Percentiles rank a stretch among this genome's conserved stretches.
Evolutionary conservation across 2,888 invertebrate species (phyloP).

Genomic region (Nezara viridula): DNA sequence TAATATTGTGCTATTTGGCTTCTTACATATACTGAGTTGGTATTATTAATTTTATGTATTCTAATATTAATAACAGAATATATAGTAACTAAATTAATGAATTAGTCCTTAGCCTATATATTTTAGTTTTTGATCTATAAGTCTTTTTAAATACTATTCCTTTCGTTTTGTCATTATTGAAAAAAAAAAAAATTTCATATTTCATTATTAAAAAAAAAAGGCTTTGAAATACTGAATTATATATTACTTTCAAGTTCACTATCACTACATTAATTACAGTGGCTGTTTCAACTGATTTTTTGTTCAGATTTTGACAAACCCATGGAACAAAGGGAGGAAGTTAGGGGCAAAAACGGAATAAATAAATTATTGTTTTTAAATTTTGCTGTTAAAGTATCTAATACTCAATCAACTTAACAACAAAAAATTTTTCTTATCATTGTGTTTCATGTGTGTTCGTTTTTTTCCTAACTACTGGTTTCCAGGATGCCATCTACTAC

Average conservation of each 20-base stretch:
- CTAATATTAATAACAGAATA: not conserved
- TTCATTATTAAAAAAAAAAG: not conserved
- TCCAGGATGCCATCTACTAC: conserved; percentile 56
- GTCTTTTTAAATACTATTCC: not conserved
- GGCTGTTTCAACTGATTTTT: conserved; percentile 32
- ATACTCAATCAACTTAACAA: conserved; percentile 54
- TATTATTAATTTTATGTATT: no score
- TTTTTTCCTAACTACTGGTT: conserved; percentile 60
- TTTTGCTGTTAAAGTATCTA: conserved; percentile 56
- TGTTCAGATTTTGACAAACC: conserved; percentile 47
- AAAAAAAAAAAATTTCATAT: no score
- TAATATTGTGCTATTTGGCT: no score
- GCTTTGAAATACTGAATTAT: not conserved
- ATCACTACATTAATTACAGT: not conserved
- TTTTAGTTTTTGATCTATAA: not conserved
- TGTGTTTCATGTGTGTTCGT: conserved; percentile 60
- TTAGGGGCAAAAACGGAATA: conserved; percentile 46
- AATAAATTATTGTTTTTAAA: conserved; percentile 47
- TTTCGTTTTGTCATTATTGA: not conserved
- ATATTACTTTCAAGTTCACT: not conserved
- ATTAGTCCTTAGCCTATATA: not conserved
- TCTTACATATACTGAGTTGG: no score
- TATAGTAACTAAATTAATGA: not conserved
- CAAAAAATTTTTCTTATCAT: conserved; percentile 57
- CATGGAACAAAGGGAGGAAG: conserved; percentile 38